These are phyloP conservation scores for Calvadosia cruxmelitensis DNA, from an alignment of 30 jellyfish, hydroid and myxozoan genomes.

Conservation along the genomic window DNA sequence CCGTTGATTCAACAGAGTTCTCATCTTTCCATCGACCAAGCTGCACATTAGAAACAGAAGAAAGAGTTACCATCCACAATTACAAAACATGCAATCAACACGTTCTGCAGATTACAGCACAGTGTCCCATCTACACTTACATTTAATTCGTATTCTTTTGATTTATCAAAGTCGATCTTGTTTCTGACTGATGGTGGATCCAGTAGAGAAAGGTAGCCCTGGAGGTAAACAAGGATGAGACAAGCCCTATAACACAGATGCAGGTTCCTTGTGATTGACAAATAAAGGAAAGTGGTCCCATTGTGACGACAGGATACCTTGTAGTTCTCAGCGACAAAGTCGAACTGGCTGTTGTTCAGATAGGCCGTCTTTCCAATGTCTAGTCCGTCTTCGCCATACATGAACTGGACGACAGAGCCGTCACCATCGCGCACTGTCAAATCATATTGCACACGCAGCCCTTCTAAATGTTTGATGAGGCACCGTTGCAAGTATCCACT, in stretches of 20 bases:
- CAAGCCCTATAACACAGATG: neutral
- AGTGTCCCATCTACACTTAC: too few species aligned
- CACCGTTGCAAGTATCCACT: conserved; percentile 99
- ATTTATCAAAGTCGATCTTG: neutral
- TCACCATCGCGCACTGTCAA: conserved; percentile 98
- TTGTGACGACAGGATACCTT: conserved; percentile 34
- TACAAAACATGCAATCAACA: too few species aligned
- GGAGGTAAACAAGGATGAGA: neutral
- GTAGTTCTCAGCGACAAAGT: conserved; percentile 63
- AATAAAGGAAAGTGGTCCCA: neutral
- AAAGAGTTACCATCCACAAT: too few species aligned
- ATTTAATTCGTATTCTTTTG: too few species aligned
- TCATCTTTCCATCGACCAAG: too few species aligned
- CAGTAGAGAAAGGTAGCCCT: neutral
- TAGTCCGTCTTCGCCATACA: conserved; percentile 98
- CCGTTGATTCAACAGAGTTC: too few species aligned
- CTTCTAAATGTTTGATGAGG: conserved; percentile 97
- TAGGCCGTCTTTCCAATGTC: conserved; percentile 83
- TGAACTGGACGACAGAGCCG: conserved; percentile 97
- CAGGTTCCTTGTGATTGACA: neutral
- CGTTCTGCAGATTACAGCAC: too few species aligned
- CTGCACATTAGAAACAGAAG: too few species aligned
- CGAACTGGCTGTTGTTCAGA: conserved; percentile 58
- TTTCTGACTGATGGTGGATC: neutral
- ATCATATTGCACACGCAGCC: conserved; percentile 91